Conservation (phyloP, 2,113 vertebrate genomes). For the Eurystomus gularis region DNA sequence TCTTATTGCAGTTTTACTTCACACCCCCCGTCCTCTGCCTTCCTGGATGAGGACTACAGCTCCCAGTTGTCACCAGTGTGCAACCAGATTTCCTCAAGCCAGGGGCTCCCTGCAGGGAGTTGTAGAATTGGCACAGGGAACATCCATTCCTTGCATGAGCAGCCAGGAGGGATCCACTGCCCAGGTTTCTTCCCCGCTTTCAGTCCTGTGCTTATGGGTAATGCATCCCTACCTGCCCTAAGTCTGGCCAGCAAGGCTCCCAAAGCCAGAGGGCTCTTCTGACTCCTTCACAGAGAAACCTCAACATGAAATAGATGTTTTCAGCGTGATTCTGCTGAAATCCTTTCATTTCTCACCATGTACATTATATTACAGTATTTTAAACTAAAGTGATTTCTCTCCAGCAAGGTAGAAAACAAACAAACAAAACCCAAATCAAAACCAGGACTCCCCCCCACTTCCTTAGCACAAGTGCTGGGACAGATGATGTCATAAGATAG, state of each 20-base stretch:
- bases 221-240: neutral
- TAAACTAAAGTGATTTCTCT: neutral
- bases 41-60: neutral
- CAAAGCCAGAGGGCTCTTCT: neutral
- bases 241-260: neutral
- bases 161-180: neutral
- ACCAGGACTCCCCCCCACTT: neutral
- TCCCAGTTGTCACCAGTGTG: neutral
- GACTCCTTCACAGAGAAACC: fast-evolving
- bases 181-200: neutral
- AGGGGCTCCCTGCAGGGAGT: neutral
- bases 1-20: neutral
- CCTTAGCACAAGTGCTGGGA: neutral
- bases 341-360: neutral
- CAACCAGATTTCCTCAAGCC: neutral
- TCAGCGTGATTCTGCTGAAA: neutral
- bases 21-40: fast-evolving
- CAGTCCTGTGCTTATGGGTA: fast-evolving
- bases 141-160: neutral
- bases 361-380: neutral
- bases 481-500: neutral
- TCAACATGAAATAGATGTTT: neutral
- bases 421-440: neutral
- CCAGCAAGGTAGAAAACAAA: neutral
- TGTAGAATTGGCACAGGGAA: neutral